Percentiles rank a stretch among this genome's conserved stretches.
phyloP scores from a whole-genome alignment of 2,113 vertebrate genomes.

The Daphoenositta chrysoptera region DNA sequence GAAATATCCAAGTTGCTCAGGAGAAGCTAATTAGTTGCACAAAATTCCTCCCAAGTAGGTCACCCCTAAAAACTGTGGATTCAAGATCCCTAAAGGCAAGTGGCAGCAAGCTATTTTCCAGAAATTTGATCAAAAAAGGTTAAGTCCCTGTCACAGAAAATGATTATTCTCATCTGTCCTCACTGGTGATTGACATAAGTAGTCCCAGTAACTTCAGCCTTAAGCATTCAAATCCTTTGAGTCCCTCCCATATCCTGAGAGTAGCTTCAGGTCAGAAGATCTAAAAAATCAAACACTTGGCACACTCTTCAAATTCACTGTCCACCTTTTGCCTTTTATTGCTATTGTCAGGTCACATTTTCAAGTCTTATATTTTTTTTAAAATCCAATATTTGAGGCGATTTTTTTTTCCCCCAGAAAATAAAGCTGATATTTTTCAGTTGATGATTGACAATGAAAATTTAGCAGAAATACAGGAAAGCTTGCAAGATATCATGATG shows the following conservation, averaged over 20 bases:
- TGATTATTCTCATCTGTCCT: neutral
- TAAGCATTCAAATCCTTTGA: neutral
- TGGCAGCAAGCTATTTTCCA: neutral
- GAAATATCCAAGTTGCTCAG: neutral
- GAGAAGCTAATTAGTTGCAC: slow-evolving; percentile 15
- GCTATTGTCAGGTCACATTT: neutral
- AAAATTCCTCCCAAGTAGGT: slow-evolving; percentile 18
- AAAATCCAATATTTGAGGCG: neutral
- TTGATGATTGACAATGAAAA: neutral
- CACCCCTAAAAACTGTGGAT: neutral
- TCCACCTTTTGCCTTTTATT: neutral
- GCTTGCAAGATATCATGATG: neutral
- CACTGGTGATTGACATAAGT: neutral
- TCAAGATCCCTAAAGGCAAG: neutral
- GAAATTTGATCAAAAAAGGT: slow-evolving; percentile 21
- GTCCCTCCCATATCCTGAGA: neutral
- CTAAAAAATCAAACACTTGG: neutral
- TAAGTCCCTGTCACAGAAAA: neutral
- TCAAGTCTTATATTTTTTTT: neutral
- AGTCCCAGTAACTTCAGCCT: neutral
- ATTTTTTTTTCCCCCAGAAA: neutral
- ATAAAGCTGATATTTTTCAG: neutral
- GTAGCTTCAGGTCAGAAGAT: neutral
- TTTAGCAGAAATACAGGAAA: neutral
- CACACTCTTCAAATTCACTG: neutral